Conservation (phyloP, 2,888 invertebrate genomes). For the Embidobia sp. region DNA sequence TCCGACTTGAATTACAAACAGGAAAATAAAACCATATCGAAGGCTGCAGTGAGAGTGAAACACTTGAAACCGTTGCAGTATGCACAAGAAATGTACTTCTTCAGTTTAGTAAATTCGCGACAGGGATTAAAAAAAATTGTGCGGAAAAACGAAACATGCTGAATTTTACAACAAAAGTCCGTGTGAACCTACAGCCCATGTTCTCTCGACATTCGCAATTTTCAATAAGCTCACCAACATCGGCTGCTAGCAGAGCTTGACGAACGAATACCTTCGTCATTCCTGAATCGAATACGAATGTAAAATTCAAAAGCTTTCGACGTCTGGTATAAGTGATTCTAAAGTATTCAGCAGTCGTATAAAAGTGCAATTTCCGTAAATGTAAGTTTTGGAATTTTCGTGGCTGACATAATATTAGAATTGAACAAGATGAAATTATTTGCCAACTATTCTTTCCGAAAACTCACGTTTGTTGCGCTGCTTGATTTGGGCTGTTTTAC, state of each 20-base stretch:
- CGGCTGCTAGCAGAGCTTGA: slow-evolving; percentile 52
- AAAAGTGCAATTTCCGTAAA: slow-evolving; percentile 61
- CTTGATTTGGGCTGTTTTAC: too few species aligned
- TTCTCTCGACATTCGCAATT: slow-evolving; percentile 38
- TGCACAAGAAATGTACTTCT: slow-evolving; percentile 16
- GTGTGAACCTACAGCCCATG: slow-evolving; percentile 47
- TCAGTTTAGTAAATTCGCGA: slow-evolving; percentile 8
- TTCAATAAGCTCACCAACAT: slow-evolving; percentile 59
- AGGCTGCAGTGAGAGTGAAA: too few species aligned
- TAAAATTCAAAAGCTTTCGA: slow-evolving; percentile 65
- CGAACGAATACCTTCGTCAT: slow-evolving; percentile 58
- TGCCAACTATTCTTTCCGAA: too few species aligned
- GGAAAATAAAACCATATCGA: too few species aligned
- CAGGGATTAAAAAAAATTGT: slow-evolving; percentile 4
- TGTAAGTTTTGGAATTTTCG: slow-evolving; percentile 56
- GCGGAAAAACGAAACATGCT: slow-evolving; percentile 42
- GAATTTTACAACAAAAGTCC: slow-evolving; percentile 43
- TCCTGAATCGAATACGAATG: slow-evolving; percentile 59
- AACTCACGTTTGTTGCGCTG: too few species aligned
- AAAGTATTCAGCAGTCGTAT: slow-evolving; percentile 60
- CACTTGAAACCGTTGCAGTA: too few species aligned
- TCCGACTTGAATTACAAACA: too few species aligned
- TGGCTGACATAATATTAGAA: slow-evolving; percentile 55
- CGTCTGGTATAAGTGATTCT: slow-evolving; percentile 63
- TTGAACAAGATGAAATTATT: too few species aligned